Percentiles rank a stretch among this genome's conserved stretches.
These are phyloP conservation scores for Variabilichromis moorii DNA, from an alignment of 2,113 vertebrate genomes.

Conservation along the genomic window DNA sequence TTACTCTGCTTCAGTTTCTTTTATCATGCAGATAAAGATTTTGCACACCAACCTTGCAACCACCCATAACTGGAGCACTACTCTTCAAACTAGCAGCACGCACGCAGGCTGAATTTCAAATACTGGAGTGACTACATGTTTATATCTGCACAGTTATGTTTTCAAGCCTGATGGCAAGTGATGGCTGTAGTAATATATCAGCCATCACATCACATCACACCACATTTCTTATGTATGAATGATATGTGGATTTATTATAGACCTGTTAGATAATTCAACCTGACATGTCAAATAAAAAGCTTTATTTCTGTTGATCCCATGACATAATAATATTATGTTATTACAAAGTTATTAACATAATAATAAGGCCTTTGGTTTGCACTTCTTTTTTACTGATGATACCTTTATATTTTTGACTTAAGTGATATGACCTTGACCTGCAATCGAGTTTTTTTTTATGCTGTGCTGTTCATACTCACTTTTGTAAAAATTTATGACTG, in stretches of 20 bases:
- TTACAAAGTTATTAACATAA: not conserved
- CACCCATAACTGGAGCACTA: not conserved
- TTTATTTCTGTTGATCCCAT: not conserved
- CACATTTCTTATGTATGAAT: not conserved
- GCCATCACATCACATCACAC: not conserved
- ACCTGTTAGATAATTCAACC: not conserved
- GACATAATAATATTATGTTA: not conserved
- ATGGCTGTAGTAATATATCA: not conserved
- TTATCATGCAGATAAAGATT: not conserved
- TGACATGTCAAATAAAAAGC: not conserved
- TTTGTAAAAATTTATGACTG: not conserved
- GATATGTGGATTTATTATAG: not conserved
- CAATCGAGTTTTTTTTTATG: not conserved
- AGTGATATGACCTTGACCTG: not conserved
- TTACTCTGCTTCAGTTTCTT: not conserved
- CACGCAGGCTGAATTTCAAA: not conserved
- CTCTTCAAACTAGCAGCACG: not conserved
- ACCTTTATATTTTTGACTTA: not conserved
- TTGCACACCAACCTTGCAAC: not conserved
- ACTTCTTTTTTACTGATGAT: not conserved
- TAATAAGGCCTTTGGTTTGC: not conserved
- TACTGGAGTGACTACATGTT: not conserved
- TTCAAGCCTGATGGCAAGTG: not conserved
- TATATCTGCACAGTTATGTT: not conserved
- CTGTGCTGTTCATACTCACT: not conserved